Evolutionary conservation across 2,888 invertebrate genomes (phyloP).

Genomic region (Beris morrisii): DNA sequence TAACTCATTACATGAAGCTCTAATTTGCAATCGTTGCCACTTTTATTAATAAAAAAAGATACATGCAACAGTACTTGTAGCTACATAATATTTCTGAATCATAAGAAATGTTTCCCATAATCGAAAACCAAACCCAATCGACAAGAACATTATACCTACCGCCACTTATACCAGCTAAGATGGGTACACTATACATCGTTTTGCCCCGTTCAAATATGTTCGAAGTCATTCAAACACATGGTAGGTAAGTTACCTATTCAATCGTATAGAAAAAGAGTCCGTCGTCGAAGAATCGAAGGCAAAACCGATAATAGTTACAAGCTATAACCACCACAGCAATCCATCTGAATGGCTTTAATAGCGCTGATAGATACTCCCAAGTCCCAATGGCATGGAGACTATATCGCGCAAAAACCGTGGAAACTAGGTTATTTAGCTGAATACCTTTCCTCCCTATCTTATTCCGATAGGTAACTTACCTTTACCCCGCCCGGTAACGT

Average conservation of each 20-base stretch:
- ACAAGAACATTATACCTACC: slow-evolving; percentile 35
- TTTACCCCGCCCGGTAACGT: slow-evolving; percentile 1
- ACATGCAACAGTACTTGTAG: not conserved
- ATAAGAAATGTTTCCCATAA: slow-evolving; percentile 29
- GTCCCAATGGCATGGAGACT: slow-evolving; percentile 10
- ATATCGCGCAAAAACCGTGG: slow-evolving; percentile 37
- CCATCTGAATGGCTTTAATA: slow-evolving; percentile 11
- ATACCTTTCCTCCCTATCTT: slow-evolving; percentile 19
- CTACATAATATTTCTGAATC: slow-evolving; percentile 12
- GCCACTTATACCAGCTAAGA: slow-evolving; percentile 13
- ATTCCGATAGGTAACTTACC: not conserved
- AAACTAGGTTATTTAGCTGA: slow-evolving; percentile 37
- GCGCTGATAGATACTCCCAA: slow-evolving; percentile 28
- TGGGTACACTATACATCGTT: no score
- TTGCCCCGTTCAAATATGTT: no score
- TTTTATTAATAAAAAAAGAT: no score
- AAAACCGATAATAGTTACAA: slow-evolving; percentile 30
- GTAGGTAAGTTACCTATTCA: not conserved
- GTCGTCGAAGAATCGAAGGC: slow-evolving; percentile 22
- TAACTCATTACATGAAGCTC: slow-evolving; percentile 12
- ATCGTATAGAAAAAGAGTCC: slow-evolving; percentile 20
- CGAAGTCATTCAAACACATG: no score
- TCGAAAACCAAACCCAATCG: slow-evolving; percentile 28
- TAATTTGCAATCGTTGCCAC: slow-evolving; percentile 8
- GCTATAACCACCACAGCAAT: slow-evolving; percentile 26